Percentiles rank a stretch among this genome's conserved stretches.
Evolutionary conservation across 2,113 vertebrate genomes (phyloP).

Genomic region (Thymallus thymallus): DNA sequence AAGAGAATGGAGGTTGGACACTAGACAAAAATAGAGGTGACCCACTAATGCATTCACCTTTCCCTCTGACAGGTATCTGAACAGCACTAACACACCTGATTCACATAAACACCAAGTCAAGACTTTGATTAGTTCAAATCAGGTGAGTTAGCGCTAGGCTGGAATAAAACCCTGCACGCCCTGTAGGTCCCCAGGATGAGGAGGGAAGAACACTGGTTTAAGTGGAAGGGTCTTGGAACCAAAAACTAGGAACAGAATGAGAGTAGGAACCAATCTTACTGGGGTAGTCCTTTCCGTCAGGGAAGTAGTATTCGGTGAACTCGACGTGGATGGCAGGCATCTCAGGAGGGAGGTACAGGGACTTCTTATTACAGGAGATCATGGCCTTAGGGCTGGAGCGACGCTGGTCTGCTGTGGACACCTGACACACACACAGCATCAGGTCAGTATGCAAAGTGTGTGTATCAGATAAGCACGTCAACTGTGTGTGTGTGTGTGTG

Average conservation of each 20-base stretch:
- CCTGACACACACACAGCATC: slow-evolving; percentile 68
- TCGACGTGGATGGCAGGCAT: slow-evolving; percentile 96
- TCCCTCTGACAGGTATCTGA: background rate
- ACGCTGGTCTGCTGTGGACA: slow-evolving; percentile 93
- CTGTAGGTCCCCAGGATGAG: too few species aligned
- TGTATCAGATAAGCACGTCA: background rate
- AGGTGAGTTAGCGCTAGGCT: too few species aligned
- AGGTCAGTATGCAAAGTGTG: background rate
- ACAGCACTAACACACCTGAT: too few species aligned
- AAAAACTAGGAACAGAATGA: slow-evolving; percentile 50
- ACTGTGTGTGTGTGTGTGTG: slow-evolving; percentile 10
- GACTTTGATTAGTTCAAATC: too few species aligned
- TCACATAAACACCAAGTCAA: too few species aligned
- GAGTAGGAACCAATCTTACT: slow-evolving; percentile 73
- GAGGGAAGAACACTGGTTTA: too few species aligned
- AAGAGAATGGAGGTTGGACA: background rate
- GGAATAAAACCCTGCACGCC: too few species aligned
- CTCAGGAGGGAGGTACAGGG: slow-evolving; percentile 93
- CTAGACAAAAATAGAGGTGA: background rate
- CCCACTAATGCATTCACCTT: background rate
- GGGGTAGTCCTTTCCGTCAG: slow-evolving; percentile 94
- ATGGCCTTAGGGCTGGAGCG: slow-evolving; percentile 92
- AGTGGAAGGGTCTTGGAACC: too few species aligned
- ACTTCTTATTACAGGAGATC: slow-evolving; percentile 98
- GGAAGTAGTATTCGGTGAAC: slow-evolving; percentile 98